Conservation (phyloP, 1,140 invertebrate species). For the Chironomus striatipennis region DNA sequence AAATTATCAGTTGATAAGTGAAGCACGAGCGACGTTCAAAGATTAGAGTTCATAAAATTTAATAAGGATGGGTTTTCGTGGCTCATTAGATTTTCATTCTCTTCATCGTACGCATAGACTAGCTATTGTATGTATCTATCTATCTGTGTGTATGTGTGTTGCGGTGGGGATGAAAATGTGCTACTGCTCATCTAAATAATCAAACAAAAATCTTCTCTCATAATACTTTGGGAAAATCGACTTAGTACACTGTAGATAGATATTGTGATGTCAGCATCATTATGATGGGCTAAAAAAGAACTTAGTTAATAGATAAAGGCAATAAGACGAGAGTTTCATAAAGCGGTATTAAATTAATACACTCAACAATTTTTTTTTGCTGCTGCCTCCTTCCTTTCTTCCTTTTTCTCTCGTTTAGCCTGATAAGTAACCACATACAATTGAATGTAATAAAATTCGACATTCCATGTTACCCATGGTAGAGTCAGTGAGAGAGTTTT, state of each 20-base stretch:
- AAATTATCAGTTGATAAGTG: slow-evolving; percentile 14
- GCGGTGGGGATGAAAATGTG: neutral
- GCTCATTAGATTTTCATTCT: slow-evolving; percentile 12
- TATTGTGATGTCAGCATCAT: slow-evolving; percentile 21
- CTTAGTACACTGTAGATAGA: neutral
- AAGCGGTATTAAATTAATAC: slow-evolving; percentile 1
- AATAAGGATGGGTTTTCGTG: slow-evolving; percentile 7
- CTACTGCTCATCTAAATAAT: slow-evolving; percentile 8
- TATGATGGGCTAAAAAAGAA: slow-evolving; percentile 1
- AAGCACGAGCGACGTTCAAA: neutral
- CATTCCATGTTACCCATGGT: neutral
- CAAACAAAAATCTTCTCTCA: neutral
- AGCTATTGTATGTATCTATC: neutral
- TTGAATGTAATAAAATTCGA: neutral
- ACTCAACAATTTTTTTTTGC: neutral
- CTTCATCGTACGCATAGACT: neutral
- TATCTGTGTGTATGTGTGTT: no score
- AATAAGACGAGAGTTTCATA: neutral
- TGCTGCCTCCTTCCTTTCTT: neutral
- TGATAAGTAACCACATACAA: neutral
- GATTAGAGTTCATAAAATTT: slow-evolving; percentile 11
- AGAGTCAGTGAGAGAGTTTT: neutral
- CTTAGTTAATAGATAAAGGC: no score
- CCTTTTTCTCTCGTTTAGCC: no score
- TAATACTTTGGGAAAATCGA: slow-evolving; percentile 13